These are phyloP conservation scores for Homalodisca vitripennis DNA, from an alignment of 1,140 invertebrate species.

Conservation along the genomic window DNA sequence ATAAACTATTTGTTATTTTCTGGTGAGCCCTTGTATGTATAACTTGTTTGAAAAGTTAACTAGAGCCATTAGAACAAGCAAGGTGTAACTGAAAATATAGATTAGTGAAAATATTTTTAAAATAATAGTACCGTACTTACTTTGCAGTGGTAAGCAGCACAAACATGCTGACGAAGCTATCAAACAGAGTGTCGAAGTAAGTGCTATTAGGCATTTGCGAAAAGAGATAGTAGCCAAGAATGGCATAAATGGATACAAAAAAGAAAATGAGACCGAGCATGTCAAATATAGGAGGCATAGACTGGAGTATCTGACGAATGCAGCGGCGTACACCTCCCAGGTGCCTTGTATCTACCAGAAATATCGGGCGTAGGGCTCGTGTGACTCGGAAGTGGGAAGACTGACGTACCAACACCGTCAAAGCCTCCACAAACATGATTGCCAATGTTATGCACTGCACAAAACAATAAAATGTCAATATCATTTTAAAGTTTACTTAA, in stretches of 20 bases:
- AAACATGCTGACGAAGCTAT: conserved; percentile 88
- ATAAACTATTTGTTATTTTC: no score
- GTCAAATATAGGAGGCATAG: conserved; percentile 84
- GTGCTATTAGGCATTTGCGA: conserved; percentile 66
- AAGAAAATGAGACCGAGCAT: conserved; percentile 85
- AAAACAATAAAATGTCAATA: no score
- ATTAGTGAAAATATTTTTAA: no score
- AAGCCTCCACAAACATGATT: conserved; percentile 83
- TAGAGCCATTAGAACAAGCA: no score
- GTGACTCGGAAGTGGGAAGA: conserved; percentile 86
- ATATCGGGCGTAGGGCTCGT: conserved; percentile 83
- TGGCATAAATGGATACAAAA: conserved; percentile 81
- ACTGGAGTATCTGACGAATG: conserved; percentile 76
- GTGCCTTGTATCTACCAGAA: conserved; percentile 84
- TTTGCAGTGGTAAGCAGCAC: conserved; percentile 89
- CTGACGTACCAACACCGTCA: conserved; percentile 78
- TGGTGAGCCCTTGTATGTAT: no score
- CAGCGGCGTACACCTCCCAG: conserved; percentile 72
- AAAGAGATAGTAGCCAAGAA: conserved; percentile 83
- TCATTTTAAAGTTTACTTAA: no score
- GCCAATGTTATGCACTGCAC: conserved; percentile 68
- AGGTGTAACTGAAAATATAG: no score
- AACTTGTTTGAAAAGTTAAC: no score
- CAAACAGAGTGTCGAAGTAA: conserved; percentile 74
- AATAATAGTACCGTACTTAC: conserved; percentile 63